Evolutionary conservation across 2,113 vertebrate species (phyloP), one percentile per base, ranked within the genome.

Genomic region (Mola mola): DNA sequence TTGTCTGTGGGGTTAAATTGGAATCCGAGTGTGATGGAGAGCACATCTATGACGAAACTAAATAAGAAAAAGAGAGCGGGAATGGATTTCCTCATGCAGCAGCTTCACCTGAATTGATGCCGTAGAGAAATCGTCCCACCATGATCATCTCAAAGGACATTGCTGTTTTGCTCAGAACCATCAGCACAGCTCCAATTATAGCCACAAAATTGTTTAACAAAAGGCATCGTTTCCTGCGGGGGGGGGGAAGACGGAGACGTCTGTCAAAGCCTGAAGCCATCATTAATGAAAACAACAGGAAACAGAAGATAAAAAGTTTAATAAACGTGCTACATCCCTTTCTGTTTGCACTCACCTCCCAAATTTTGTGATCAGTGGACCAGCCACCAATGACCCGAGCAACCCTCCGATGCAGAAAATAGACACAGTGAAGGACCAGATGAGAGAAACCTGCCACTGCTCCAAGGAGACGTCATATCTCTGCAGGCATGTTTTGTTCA

Each of bases 71-170:
- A 17, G 10, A 37, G n/a, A n/a, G n/a, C 41, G 1, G 28, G n/a
- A 31, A 41, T n/a, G 2, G 17, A 13, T 44, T 20, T 47, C 42
- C 15, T n/a, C 29, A 47, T 20, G 8, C 5, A 8, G 3, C 34
- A 17, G 21, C 8, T 59, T 79, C 52, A 91, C 90, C 88, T 78
- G 85, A 20, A 66, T 85, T 90, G 46, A 91, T 29, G 17, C 88
- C 88, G 0, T 79, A 82, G n/a, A 93, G 36, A 17, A 93, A 44
- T 2, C 90, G 81, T 24, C 75, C 92, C 13, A 55, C 83, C 75
- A 93, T 73, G 70, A 93, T 91, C 89, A 93, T 92, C 82, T 92
- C 91, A 60, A 92, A 93, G 20, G 91, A 92, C 44, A 28, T 31
- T 12, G 86, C 84, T 2, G 24, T 62, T 66, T 77, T 72, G 59